Evolutionary conservation across 30 jellyfish, hydroid and myxozoan species (phyloP).

Genomic region (Hydractinia echinata): DNA sequence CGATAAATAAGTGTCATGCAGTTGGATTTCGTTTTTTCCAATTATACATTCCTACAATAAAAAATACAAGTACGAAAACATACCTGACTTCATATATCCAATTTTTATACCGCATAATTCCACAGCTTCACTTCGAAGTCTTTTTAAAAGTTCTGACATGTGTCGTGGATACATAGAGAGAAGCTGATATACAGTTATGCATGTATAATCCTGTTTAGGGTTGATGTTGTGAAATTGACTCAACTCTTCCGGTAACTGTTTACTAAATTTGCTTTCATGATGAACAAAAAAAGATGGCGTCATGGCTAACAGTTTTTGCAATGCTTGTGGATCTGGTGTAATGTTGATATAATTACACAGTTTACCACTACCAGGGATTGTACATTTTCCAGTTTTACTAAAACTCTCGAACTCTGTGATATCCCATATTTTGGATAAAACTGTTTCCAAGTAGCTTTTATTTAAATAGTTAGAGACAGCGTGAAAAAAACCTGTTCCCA

Average conservation of each 20-base stretch:
- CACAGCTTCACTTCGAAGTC: neutral
- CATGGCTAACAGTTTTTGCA: constrained; percentile 13
- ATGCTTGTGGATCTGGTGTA: constrained; percentile 12
- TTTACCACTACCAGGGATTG: constrained; percentile 28
- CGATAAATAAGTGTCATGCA: too few species aligned
- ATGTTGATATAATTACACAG: constrained; percentile 8
- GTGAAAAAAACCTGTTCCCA: constrained; percentile 23
- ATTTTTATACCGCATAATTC: constrained; percentile 12
- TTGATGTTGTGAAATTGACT: neutral
- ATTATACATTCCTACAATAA: neutral
- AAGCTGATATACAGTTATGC: neutral
- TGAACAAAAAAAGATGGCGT: constrained; percentile 6
- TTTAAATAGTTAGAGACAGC: constrained; percentile 30
- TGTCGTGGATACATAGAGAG: neutral
- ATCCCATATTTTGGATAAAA: constrained; percentile 15
- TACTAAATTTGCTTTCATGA: neutral
- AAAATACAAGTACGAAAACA: neutral
- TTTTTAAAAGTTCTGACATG: constrained; percentile 5
- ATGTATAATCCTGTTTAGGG: neutral
- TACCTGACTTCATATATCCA: constrained; percentile 15
- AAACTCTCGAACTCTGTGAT: neutral
- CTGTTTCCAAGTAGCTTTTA: constrained; percentile 2
- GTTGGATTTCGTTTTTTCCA: neutral
- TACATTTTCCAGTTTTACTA: constrained; percentile 27
- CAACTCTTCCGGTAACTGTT: neutral